Evolutionary conservation across 2,113 vertebrate genomes (phyloP).

Genomic region (Prionailurus bengalensis): DNA sequence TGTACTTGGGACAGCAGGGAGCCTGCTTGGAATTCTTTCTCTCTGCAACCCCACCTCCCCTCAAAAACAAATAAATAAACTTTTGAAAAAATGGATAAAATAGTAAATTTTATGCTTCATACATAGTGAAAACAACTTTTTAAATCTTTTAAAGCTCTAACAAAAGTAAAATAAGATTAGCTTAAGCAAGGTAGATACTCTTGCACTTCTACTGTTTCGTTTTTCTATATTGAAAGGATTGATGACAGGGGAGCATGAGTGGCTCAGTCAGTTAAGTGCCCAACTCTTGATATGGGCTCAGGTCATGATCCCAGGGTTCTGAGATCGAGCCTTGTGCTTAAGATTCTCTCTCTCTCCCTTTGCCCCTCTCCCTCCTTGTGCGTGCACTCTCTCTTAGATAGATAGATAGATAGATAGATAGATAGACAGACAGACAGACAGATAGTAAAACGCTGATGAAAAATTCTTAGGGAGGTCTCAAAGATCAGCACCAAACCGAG

Average conservation of each 20-base stretch:
- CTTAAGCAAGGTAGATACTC: neutral
- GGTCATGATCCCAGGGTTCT: too few relatives aligned
- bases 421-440: rapidly evolving
- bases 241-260: neutral
- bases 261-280: too few relatives aligned
- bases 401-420: too few relatives aligned
- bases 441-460: neutral
- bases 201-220: neutral
- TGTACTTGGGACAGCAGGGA: too few relatives aligned
- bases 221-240: neutral
- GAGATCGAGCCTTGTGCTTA: too few relatives aligned
- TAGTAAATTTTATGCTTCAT: neutral
- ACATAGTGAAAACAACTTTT: neutral
- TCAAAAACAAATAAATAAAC: too few relatives aligned
- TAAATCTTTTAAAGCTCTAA: neutral
- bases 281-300: too few relatives aligned
- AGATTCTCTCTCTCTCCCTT: too few relatives aligned
- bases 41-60: too few relatives aligned
- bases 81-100: neutral
- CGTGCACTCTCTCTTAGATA: too few relatives aligned
- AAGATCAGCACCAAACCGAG: neutral
- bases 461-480: neutral
- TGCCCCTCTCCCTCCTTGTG: too few relatives aligned
- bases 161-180: neutral
- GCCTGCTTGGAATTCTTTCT: too few relatives aligned